Percentiles rank a stretch among this genome's conserved stretches.
Evolutionary conservation across 2,797 vertebrate species (phyloP).

Genomic region (Poeciliopsis infans): DNA sequence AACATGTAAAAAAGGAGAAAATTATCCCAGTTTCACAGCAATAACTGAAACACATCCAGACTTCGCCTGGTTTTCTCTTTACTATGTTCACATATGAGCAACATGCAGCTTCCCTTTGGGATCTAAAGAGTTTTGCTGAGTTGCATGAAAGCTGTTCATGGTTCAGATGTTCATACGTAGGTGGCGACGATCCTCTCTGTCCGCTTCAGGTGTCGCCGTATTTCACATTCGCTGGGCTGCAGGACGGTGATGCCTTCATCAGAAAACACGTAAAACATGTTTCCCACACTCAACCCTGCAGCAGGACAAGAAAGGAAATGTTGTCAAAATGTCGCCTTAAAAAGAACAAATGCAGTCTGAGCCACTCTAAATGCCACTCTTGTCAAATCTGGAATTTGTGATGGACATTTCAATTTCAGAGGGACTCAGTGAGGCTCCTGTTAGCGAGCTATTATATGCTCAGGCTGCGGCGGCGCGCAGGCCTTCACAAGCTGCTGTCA

Average conservation of each 20-base stretch:
- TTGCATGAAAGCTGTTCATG: background rate
- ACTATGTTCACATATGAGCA: too few species aligned
- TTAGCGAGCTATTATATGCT: constrained; percentile 38
- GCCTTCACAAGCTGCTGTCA: constrained; percentile 51
- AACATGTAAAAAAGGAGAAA: too few species aligned
- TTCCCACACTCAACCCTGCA: constrained; percentile 92
- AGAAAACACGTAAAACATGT: constrained; percentile 97
- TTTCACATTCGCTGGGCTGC: constrained; percentile 92
- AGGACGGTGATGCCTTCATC: constrained; percentile 90
- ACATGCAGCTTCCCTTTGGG: too few species aligned
- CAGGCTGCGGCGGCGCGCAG: constrained; percentile 21
- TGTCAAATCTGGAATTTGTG: constrained; percentile 32
- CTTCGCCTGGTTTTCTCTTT: too few species aligned
- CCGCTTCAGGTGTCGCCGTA: constrained; percentile 87
- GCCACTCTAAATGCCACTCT: constrained; percentile 8
- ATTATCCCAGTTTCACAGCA: too few species aligned
- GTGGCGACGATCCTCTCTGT: constrained; percentile 89
- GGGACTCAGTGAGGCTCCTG: constrained; percentile 17
- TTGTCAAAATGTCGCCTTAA: background rate
- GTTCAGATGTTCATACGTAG: constrained; percentile 81
- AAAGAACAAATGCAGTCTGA: constrained; percentile 23
- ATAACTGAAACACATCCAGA: too few species aligned
- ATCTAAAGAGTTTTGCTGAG: background rate
- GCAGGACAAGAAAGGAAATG: constrained; percentile 32
- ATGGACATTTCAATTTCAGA: constrained; percentile 52